phyloP scores from a whole-genome alignment of 2,888 invertebrate genomes.

The Pterobdella sp. region DNA sequence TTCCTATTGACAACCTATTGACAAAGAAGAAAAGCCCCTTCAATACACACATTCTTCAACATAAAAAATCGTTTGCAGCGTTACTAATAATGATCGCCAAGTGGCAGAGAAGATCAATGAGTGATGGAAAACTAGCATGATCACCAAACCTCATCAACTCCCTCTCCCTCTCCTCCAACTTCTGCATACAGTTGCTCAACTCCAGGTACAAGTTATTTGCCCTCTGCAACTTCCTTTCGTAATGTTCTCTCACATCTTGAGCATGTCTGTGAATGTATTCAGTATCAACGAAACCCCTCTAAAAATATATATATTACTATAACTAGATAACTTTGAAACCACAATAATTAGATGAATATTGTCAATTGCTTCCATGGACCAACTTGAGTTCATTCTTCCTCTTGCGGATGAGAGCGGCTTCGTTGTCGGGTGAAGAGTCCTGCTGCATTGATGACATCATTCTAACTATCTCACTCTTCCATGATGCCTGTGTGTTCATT shows the following conservation, averaged over 20 bases:
- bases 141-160: conserved; percentile 61
- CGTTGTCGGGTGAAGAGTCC: neutral
- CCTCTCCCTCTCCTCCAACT: conserved; percentile 76
- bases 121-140: too few relatives aligned
- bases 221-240: conserved; percentile 77
- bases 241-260: conserved; percentile 74
- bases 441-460: neutral
- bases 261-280: conserved; percentile 58
- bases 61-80: too few relatives aligned
- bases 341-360: too few relatives aligned
- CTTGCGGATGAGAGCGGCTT: conserved; percentile 10
- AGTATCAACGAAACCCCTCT: too few relatives aligned
- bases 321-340: too few relatives aligned
- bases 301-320: too few relatives aligned
- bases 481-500: neutral
- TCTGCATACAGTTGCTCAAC: conserved; percentile 71
- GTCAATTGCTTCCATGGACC: too few relatives aligned
- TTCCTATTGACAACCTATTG: too few relatives aligned
- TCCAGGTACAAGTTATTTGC: conserved; percentile 88
- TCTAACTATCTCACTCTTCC: neutral
- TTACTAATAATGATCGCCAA: too few relatives aligned
- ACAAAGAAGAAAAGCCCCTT: too few relatives aligned
- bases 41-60: too few relatives aligned
- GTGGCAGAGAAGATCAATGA: too few relatives aligned
- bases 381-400: conserved; percentile 13